phyloP scores from a whole-genome alignment of 1,140 invertebrate genomes.

The Odontomachus brunneus region DNA sequence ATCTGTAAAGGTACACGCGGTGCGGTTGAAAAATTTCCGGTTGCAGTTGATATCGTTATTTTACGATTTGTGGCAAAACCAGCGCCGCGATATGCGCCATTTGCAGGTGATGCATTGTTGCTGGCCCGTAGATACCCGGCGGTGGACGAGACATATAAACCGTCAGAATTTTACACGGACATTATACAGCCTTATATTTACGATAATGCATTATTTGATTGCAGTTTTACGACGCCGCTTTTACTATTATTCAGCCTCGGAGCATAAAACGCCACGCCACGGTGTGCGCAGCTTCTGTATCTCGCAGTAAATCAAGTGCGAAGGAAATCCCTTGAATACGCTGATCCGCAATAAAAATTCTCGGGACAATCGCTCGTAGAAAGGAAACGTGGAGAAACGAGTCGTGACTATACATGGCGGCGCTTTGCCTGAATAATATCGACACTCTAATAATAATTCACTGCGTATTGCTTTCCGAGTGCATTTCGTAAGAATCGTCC shows the following conservation, averaged over 20 bases:
- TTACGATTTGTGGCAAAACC: conserved; percentile 47
- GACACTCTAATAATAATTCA: conserved; percentile 53
- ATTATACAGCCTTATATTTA: conserved; percentile 71
- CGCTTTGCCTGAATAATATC: conserved; percentile 58
- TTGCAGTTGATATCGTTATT: conserved; percentile 43
- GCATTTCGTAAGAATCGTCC: conserved; percentile 32
- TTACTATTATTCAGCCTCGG: conserved; percentile 74
- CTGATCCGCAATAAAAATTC: conserved; percentile 71
- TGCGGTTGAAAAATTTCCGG: conserved; percentile 20
- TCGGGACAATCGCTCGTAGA: conserved; percentile 34
- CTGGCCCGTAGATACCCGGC: conserved; percentile 39
- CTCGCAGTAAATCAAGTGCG: conserved; percentile 70
- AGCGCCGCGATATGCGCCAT: conserved; percentile 30
- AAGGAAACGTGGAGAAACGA: conserved; percentile 37
- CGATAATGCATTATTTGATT: conserved; percentile 79
- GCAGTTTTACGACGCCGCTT: conserved; percentile 76
- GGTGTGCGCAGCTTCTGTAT: conserved; percentile 52
- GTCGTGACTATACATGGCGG: neutral
- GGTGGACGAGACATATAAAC: conserved; percentile 63
- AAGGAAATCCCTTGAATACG: conserved; percentile 70
- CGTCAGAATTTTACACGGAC: conserved; percentile 68
- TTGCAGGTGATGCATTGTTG: conserved; percentile 60
- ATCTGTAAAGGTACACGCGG: neutral
- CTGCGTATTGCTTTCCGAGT: conserved; percentile 33
- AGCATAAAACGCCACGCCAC: conserved; percentile 36